Base-by-base conservation (phyloP, 2,888 invertebrate genomes). In the Phasia obesa region DNA sequence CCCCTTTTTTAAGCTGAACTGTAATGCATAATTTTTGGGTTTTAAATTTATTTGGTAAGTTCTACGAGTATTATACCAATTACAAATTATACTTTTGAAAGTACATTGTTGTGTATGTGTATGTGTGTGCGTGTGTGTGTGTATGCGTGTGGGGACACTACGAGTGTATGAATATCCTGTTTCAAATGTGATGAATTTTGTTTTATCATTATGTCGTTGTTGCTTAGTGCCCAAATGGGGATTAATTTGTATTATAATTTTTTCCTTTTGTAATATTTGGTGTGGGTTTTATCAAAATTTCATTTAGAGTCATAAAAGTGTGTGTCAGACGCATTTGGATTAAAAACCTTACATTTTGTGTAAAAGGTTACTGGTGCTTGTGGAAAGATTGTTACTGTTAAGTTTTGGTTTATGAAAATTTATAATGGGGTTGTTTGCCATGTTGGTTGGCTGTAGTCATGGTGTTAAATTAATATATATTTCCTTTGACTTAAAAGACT, bases 211-310 rank as follows among this genome's bases (percentile, higher is more conserved):
- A 19, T 51, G 60, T 59, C 25, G 57, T 49, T 19, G 55, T 57
- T 57, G 64, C 35, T 51, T n/a, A 65, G 53, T 60, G 74, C 78
- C 78, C 82, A 78, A 78, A 78, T 78, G 82, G 78, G 82, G 70
- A 78, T 82, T 82, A 78, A 78, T 82, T 82, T 75, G 70, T 49
- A 75, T 81, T 81, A 75, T 42, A 75, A 70, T 75, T 70, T 44
- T 57, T 44, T 55, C 62, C 25, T 42, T 35, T 49, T n/a, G 13
- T 11, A 35, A 59, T 44, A 31, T 49, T 71, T 70, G n/a, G 13
- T 59, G 13, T 59, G 23, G 21, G 7, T 44, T 75, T 65, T 19
- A 75, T 27, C 47, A 57, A 31, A 35, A 51, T 31, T 76, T 59
- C 51, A 9, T 51, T 70, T 15, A 7, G 23, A 31, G 42, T 53